phyloP scores from a whole-genome alignment of 2,797 vertebrate species.

The Syndactyla subalaris region DNA sequence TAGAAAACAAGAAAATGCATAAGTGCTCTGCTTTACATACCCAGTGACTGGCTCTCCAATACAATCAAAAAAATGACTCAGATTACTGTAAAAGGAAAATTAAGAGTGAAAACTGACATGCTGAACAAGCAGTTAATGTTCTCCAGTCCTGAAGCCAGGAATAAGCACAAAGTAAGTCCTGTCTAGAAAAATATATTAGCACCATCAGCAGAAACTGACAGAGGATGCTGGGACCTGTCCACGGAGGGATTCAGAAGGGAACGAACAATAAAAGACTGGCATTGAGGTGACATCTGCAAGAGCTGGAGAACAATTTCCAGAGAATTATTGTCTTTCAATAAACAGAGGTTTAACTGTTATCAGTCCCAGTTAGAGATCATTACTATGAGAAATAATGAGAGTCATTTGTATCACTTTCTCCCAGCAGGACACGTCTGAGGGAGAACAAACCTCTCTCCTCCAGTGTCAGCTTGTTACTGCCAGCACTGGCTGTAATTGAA shows the following conservation, averaged over 20 bases:
- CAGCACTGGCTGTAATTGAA: background rate
- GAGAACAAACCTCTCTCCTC: background rate
- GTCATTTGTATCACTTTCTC: background rate
- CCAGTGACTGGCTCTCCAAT: background rate
- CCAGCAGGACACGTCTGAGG: background rate
- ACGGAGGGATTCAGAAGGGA: background rate
- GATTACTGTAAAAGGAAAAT: background rate
- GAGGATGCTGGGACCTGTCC: background rate
- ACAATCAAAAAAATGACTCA: background rate
- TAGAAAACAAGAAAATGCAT: background rate
- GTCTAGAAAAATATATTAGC: background rate
- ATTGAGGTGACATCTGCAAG: background rate
- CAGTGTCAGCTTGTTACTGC: background rate
- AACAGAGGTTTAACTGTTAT: background rate
- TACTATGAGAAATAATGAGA: background rate
- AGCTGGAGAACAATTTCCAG: background rate
- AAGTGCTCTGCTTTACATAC: rapidly evolving
- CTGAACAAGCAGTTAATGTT: background rate
- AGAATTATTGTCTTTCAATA: background rate
- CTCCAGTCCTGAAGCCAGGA: background rate
- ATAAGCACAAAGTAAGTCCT: background rate
- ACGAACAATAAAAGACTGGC: background rate
- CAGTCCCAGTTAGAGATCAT: background rate
- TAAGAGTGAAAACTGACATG: background rate
- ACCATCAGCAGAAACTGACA: background rate